Base-by-base conservation (phyloP, 2,113 vertebrate genomes). In the Cygnus buccinator region DNA sequence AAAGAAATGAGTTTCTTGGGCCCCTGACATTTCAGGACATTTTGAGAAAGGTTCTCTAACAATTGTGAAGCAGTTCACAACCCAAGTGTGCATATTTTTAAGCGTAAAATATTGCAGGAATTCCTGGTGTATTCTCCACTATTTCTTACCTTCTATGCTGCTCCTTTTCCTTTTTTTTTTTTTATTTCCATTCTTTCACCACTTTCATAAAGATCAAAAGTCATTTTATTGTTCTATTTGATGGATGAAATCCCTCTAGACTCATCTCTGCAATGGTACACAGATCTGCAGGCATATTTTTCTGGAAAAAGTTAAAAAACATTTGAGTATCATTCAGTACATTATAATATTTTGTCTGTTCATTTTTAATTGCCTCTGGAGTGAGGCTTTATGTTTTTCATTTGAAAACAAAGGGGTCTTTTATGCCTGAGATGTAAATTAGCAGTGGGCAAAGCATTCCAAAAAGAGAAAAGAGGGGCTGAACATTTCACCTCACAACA, bases 361-460 rank as follows among this genome's bases (percentile, higher is more conserved):
- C 41, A 81, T 67, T 93, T 95, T 89, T 89, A 91, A 84, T 89
- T 10, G 5, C n/a, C 77, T 89, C 87, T 72, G 50, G 80, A 94
- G 57, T 78, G 57, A 94, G 83, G 31, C 39, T 87, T 94, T 71
- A 41, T 55, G 25, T 2, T 71, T 87, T 63, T 63, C 20, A 78
- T 87, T 84, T 87, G 37, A 96, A 71, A 55, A 89, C 46, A 78
- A 94, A 89, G n/a, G 87, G 78, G 77, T 84, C 35, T 84, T 86
- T 86, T 55, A 73, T 86, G 43, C 25, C 35, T 23, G 21, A 70
- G 33, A 89, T 74, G 22, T 74, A 89, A 94, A 91, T 63, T 71
- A 89, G 68, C 54, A 83, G 58, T 10, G 14, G 59, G 76, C 43
- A 94, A 89, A 91, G 28, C 21, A 84, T n/a, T 62, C 35, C 44